phyloP scores from a whole-genome alignment of 1,140 invertebrate genomes.

The Drosophila kanapiae region DNA sequence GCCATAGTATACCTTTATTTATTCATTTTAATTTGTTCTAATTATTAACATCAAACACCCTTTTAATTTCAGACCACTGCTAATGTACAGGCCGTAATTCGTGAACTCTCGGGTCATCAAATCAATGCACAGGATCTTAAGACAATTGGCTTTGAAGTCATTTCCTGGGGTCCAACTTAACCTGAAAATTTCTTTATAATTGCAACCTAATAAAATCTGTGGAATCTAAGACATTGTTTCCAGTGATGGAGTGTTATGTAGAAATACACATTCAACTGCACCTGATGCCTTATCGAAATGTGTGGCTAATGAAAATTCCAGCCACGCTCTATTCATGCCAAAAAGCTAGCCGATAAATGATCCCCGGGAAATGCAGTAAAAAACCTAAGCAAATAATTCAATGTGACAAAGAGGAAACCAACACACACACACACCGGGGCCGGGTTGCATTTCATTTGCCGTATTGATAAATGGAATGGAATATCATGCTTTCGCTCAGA shows the following conservation, averaged over 20 bases:
- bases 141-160: slow-evolving; percentile 64
- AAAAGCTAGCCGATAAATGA: slow-evolving; percentile 35
- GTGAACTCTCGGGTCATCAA: slow-evolving; percentile 51
- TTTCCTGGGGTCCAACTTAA: slow-evolving; percentile 72
- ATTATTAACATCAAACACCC: neutral
- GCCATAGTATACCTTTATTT: neutral
- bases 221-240: slow-evolving; percentile 3
- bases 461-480: slow-evolving; percentile 76
- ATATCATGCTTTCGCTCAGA: slow-evolving; percentile 39
- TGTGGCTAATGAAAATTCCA: slow-evolving; percentile 47
- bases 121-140: slow-evolving; percentile 66
- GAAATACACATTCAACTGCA: slow-evolving; percentile 7
- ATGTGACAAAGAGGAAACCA: slow-evolving; percentile 33
- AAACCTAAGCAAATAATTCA: slow-evolving; percentile 49
- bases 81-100: slow-evolving; percentile 55
- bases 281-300: slow-evolving; percentile 15
- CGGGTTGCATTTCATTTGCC: slow-evolving; percentile 65
- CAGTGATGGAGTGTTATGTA: slow-evolving; percentile 3
- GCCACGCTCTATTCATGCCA: slow-evolving; percentile 11
- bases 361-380: slow-evolving; percentile 32
- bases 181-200: neutral
- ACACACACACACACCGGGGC: slow-evolving; percentile 19
- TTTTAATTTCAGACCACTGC: slow-evolving; percentile 51
- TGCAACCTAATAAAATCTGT: slow-evolving; percentile 24
- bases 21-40: neutral